Base-by-base conservation (phyloP, 1,140 invertebrate species). In the Rhizoglyphus robini region DNA sequence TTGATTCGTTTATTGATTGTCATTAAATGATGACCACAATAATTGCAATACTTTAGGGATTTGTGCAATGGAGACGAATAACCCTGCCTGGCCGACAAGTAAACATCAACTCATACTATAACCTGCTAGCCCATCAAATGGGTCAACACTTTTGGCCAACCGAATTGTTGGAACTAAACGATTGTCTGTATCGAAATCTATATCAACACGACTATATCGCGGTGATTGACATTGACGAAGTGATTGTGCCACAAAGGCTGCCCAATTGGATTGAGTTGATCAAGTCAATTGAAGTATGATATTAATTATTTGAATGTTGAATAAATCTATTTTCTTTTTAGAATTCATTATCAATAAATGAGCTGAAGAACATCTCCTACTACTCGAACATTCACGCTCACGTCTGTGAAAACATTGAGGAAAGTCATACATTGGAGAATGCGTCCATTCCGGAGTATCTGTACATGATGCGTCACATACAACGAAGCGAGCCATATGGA, bases 171-270 rank as follows among this genome's bases (percentile, higher is more conserved):
- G n/a, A n/a, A n/a, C n/a, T n/a, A n/a, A n/a, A n/a, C n/a, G 25
- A 77, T 65, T 77, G 76, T 65, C 68, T 77, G 0, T 74, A 76
- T 66, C 63, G 71, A 47, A 71, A 71, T 41, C 74, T 75, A 73
- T 67, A 67, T 5, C 54, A 63, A 5, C 73, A 70, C 68, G 64
- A 73, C 47, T 75, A 71, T 67, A 41, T 75, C 29, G 70, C 71
- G n/a, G 75, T 77, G 65, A 64, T 73, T 54, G 76, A 77, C 59
- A 59, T 76, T 18, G 76, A 77, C 67, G 76, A 77, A 69, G 71
- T 76, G 60, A 71, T 77, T 23, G 67, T 77, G 31, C 76, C 76
- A 31, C 59, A 61, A 30, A 57, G 60, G 32, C 32, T 68, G 11
- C 13, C 13, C 54, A 36, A 58, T 38, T 58, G 54, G 54, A n/a